Conservation (phyloP, 2,888 invertebrate genomes). For the Drosophila villosipedis region DNA sequence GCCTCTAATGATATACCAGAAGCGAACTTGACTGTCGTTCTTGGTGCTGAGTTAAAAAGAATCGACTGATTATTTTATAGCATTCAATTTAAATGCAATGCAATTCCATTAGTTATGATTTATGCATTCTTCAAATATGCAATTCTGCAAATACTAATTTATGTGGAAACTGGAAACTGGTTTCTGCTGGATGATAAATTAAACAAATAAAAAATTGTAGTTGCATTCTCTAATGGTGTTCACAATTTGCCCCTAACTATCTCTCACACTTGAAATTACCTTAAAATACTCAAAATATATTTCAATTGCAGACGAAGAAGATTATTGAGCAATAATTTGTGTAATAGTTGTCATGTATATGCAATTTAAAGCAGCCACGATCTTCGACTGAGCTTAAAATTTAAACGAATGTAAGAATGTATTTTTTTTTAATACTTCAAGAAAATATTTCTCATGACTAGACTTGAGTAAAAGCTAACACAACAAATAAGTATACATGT, state of each 20-base stretch:
- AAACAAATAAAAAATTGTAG: background rate
- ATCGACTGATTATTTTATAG: background rate
- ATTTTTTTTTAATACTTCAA: background rate
- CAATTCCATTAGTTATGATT: slow-evolving; percentile 10
- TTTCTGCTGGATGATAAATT: background rate
- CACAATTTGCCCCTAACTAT: background rate
- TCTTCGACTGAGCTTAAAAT: background rate
- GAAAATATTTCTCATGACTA: background rate
- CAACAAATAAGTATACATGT: background rate
- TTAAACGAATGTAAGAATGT: background rate
- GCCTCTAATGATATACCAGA: slow-evolving; percentile 9
- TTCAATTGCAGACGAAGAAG: background rate
- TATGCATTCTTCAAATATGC: background rate
- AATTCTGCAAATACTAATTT: background rate
- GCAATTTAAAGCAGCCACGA: background rate
- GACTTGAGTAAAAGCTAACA: background rate
- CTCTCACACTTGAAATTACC: background rate
- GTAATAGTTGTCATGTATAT: background rate
- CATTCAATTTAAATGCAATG: background rate
- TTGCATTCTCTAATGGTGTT: background rate
- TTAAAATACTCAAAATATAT: background rate
- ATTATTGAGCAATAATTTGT: background rate
- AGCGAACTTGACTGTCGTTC: background rate
- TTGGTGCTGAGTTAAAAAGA: background rate
- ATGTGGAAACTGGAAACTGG: background rate